phyloP scores from a whole-genome alignment of 2,113 vertebrate species.

The Plestiodon gilberti region DNA sequence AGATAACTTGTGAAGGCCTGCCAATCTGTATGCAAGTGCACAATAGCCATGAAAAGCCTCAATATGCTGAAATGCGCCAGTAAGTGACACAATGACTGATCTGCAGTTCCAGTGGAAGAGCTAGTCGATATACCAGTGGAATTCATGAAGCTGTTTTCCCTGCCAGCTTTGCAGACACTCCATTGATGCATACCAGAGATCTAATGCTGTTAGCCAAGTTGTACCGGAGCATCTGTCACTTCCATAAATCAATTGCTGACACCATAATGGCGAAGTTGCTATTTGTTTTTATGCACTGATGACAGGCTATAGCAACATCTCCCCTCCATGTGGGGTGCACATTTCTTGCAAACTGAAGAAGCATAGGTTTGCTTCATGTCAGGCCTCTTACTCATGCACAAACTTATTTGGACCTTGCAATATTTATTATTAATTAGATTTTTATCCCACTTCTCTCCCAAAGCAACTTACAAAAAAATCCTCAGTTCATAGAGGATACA shows the following conservation, averaged over 20 bases:
- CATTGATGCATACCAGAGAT: not conserved
- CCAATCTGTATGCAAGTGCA: not conserved
- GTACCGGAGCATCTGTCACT: slow-evolving; percentile 13
- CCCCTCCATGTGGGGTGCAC: not conserved
- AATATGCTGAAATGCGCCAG: not conserved
- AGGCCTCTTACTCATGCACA: not conserved
- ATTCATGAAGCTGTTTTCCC: slow-evolving; percentile 19
- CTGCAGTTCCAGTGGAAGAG: not conserved
- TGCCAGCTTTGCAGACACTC: not conserved
- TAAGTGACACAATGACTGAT: slow-evolving; percentile 22
- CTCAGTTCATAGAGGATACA: too few relatives aligned
- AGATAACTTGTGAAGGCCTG: fast-evolving
- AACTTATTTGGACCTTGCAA: not conserved
- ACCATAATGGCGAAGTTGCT: not conserved
- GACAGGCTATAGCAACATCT: fast-evolving
- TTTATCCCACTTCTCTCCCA: too few relatives aligned
- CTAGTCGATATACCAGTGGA: slow-evolving; percentile 20
- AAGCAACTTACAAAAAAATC: too few relatives aligned
- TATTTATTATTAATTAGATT: too few relatives aligned
- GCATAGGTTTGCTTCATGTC: not conserved
- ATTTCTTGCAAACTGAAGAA: slow-evolving; percentile 26
- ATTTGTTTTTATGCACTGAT: slow-evolving; percentile 11
- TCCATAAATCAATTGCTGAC: slow-evolving; percentile 17
- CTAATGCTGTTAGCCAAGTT: slow-evolving; percentile 2
- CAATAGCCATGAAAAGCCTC: not conserved